These are phyloP conservation scores for Silurus lanzhouensis DNA, from an alignment of 2,797 vertebrate species.

Conservation along the genomic window DNA sequence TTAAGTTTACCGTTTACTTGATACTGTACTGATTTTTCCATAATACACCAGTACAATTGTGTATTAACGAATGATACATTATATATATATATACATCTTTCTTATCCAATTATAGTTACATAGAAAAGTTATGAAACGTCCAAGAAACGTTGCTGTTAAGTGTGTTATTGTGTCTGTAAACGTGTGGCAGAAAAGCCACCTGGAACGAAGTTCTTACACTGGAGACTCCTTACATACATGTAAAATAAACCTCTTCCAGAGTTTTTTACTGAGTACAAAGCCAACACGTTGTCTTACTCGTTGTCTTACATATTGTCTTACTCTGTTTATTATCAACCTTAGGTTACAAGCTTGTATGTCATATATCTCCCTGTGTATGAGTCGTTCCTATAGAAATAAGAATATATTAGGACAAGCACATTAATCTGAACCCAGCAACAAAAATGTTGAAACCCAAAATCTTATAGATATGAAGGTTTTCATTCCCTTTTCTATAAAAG, in stretches of 20 bases:
- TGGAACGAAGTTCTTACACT: background rate
- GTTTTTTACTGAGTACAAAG: background rate
- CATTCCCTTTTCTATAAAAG: background rate
- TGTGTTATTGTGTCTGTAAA: background rate
- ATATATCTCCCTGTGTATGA: background rate
- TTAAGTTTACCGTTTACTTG: no score
- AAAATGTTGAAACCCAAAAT: no score
- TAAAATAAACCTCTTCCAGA: background rate
- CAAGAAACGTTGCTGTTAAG: background rate
- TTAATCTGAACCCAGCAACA: no score
- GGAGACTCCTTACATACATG: background rate
- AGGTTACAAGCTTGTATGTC: background rate
- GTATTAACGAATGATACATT: background rate
- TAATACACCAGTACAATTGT: no score
- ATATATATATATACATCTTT: background rate
- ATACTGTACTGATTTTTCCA: no score
- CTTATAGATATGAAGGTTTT: background rate
- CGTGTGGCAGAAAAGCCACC: background rate
- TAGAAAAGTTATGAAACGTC: background rate
- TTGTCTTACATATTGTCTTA: background rate
- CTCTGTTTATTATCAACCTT: background rate
- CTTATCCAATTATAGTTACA: background rate
- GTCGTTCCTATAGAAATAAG: background rate
- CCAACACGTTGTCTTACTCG: background rate
- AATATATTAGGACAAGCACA: no score